These are phyloP conservation scores for Pammene aurita DNA, from an alignment of 2,888 invertebrate genomes.

Conservation along the genomic window DNA sequence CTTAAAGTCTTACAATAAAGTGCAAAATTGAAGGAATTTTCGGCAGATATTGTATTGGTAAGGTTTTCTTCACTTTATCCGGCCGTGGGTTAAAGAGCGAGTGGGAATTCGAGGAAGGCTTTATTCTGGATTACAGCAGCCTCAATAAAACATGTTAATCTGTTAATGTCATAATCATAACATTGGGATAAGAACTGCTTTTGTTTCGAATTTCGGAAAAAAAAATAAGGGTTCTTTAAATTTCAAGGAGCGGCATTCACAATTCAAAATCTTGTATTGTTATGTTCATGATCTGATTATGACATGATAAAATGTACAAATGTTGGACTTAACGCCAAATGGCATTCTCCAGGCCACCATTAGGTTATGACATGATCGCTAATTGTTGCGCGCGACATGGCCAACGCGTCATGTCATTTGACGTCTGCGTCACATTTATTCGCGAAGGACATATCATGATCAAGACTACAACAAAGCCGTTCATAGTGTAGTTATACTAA, in stretches of 20 bases:
- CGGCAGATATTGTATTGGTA: neutral
- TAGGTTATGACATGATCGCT: too few relatives aligned
- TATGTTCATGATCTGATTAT: too few relatives aligned
- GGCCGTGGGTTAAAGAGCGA: constrained; percentile 30
- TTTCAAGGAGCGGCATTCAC: neutral
- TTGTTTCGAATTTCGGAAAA: constrained; percentile 11
- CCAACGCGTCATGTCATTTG: too few relatives aligned
- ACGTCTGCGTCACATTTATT: too few relatives aligned
- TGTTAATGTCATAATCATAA: constrained; percentile 33
- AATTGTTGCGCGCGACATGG: too few relatives aligned
- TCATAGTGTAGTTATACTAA: too few relatives aligned
- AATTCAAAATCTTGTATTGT: too few relatives aligned
- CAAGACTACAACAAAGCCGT: too few relatives aligned
- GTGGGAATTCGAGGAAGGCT: constrained; percentile 27
- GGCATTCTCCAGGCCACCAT: too few relatives aligned
- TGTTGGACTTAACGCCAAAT: too few relatives aligned
- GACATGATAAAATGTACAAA: too few relatives aligned
- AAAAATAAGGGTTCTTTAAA: constrained; percentile 1
- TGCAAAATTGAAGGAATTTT: neutral
- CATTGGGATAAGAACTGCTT: constrained; percentile 16
- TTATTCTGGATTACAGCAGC: constrained; percentile 30
- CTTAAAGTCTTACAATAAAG: neutral
- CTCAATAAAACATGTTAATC: constrained; percentile 37
- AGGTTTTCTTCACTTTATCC: constrained; percentile 26
- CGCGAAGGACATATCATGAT: too few relatives aligned